A percentile compares a stretch with the other conserved stretches of the same genome.
These are phyloP conservation scores for Florisuga fusca DNA, from an alignment of 2,797 vertebrate species.

Conservation along the genomic window DNA sequence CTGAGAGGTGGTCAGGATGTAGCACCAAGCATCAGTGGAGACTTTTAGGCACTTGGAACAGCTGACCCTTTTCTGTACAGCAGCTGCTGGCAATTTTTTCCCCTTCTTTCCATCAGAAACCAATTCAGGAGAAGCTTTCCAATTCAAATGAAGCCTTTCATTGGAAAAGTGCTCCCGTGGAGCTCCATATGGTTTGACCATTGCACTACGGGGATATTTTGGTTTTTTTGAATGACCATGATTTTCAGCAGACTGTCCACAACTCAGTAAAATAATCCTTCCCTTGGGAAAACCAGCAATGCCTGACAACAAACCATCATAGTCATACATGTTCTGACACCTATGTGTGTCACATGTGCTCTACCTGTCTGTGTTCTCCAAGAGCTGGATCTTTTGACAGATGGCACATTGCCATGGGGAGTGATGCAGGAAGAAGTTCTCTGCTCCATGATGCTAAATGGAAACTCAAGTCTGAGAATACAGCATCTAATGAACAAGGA, in stretches of 20 bases:
- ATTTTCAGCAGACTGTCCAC: not conserved
- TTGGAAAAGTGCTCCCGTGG: not conserved
- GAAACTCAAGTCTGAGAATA: not conserved
- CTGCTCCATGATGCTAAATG: not conserved
- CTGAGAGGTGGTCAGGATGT: not conserved
- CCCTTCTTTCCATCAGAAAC: not conserved
- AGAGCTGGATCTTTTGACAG: not conserved
- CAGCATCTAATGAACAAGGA: not conserved
- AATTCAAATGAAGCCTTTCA: not conserved
- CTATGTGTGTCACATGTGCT: not conserved
- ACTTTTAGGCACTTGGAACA: not conserved
- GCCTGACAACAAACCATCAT: not conserved
- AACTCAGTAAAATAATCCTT: not conserved
- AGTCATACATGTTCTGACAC: not conserved
- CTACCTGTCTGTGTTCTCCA: not conserved
- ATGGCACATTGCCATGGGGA: fast-evolving
- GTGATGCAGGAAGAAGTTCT: not conserved
- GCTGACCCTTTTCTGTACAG: not conserved
- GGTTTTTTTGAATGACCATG: fast-evolving
- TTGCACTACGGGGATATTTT: not conserved
- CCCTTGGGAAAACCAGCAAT: not conserved
- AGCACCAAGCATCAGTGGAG: fast-evolving
- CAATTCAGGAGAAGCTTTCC: not conserved
- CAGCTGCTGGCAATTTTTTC: not conserved
- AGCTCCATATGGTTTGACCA: not conserved